Evolutionary conservation across 2,797 vertebrate species (phyloP), one percentile per base, ranked within the genome.

Genomic region (Arctocebus calabarensis): DNA sequence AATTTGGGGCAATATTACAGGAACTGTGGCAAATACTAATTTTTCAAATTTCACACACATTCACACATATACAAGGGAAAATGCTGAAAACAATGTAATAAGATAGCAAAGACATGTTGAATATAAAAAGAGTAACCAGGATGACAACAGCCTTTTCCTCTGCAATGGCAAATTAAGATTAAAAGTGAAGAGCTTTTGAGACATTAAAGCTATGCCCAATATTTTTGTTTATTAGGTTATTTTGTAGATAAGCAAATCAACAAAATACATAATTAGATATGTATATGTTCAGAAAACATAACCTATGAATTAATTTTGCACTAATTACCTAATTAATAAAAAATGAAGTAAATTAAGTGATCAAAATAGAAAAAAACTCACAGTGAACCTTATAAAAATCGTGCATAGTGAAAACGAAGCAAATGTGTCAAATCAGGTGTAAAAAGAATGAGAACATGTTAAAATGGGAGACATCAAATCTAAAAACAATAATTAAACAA

Each of bases 281-380:
- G 5, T 11, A 55, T 4, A 37, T 78, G 1, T 59, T 94, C 16
- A 83, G 23, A 91, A 64, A 78, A 71, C 1, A 87, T 59, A 23
- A 20, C 66, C 83, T 73, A 64, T 48, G 23, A 84, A 22, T 87
- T 90, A 34, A 89, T 34, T 73, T 84, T 92, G 22, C 61, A 94
- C 90, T 48, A 84, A 32, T 62, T 82, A 55, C 6, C 11, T 34
- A 75, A 64, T 64, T 57, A 81, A 45, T 79, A 14, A 34, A 85
- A 88, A 82, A 64, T 70, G n/a, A 91, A 74, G 4, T n/a, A 52
- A 79, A 55, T 37, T 81, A 61, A 23, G 27, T 68, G 7, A 61
- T 61, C 79, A 45, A 37, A 27, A n/a, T 62, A 22, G 27, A 85
- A 91, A 91, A 32, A 25, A 93, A 74, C 7, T 34, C 10, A 2